Evolutionary conservation across 1,140 invertebrate genomes (phyloP).

Genomic region (Bombus ignitus): DNA sequence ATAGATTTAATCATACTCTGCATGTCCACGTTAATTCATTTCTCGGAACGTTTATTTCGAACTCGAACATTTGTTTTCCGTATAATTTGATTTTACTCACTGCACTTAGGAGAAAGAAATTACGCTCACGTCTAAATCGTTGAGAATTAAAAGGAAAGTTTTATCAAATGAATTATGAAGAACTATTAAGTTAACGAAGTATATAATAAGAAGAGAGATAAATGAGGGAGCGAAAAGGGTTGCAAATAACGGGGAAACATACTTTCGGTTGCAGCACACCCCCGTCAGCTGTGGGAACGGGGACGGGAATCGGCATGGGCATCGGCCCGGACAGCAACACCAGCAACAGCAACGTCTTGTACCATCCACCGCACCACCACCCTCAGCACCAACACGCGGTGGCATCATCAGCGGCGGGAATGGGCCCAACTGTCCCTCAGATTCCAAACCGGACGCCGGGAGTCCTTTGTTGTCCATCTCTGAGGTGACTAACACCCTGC

Average conservation of each 20-base stretch:
- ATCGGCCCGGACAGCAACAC: constrained; percentile 72
- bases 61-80: not conserved
- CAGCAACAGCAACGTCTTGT: constrained; percentile 77
- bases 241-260: constrained; percentile 67
- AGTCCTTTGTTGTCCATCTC: constrained; percentile 92
- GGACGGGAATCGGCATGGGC: constrained; percentile 75
- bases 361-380: constrained; percentile 73
- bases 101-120: constrained; percentile 2
- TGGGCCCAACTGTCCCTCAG: constrained; percentile 81
- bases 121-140: not conserved
- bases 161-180: not conserved
- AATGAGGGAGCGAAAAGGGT: not conserved
- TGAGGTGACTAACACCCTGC: constrained; percentile 91
- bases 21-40: constrained; percentile 26
- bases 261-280: constrained; percentile 81
- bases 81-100: constrained; percentile 3
- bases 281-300: constrained; percentile 76
- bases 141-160: not conserved
- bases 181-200: too few species aligned
- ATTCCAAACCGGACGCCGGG: constrained; percentile 87
- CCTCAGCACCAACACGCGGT: constrained; percentile 73
- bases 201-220: not conserved
- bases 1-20: not conserved
- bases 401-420: constrained; percentile 73
- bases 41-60: too few species aligned